Evolutionary conservation across 2,888 invertebrate genomes (phyloP).

Genomic region (Aphidoletes aphidimyza): DNA sequence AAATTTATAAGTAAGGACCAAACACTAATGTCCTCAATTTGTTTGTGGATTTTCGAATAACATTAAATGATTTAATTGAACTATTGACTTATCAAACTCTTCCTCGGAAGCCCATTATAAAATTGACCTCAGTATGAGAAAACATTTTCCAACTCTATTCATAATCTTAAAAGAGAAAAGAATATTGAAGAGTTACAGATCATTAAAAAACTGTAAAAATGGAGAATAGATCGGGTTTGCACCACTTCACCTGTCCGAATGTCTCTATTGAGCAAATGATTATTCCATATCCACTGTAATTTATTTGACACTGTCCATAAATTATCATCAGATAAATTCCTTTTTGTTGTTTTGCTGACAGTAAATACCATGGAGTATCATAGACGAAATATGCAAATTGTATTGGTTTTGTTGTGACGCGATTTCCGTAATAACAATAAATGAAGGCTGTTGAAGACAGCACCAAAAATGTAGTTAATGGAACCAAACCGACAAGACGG

Average conservation of each 20-base stretch:
- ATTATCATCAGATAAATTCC: neutral
- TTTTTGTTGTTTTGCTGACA: neutral
- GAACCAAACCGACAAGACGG: neutral
- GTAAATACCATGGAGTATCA: neutral
- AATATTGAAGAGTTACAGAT: neutral
- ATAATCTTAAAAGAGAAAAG: neutral
- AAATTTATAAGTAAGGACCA: too few species aligned
- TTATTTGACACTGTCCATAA: neutral
- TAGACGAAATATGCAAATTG: neutral
- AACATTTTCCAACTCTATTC: constrained; percentile 7
- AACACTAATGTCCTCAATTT: too few species aligned
- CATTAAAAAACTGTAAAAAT: neutral
- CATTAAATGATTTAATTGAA: too few species aligned
- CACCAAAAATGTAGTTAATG: neutral
- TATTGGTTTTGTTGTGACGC: neutral
- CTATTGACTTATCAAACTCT: too few species aligned
- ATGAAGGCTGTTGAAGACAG: neutral
- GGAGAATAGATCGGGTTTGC: too few species aligned
- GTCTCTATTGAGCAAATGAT: neutral
- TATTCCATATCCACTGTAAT: neutral
- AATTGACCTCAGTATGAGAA: neutral
- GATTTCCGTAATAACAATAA: neutral
- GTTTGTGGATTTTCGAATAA: too few species aligned
- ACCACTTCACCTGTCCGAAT: neutral
- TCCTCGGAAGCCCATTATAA: too few species aligned